phyloP scores from a whole-genome alignment of 1,140 invertebrate species.

The Philopotamus ludificatus region DNA sequence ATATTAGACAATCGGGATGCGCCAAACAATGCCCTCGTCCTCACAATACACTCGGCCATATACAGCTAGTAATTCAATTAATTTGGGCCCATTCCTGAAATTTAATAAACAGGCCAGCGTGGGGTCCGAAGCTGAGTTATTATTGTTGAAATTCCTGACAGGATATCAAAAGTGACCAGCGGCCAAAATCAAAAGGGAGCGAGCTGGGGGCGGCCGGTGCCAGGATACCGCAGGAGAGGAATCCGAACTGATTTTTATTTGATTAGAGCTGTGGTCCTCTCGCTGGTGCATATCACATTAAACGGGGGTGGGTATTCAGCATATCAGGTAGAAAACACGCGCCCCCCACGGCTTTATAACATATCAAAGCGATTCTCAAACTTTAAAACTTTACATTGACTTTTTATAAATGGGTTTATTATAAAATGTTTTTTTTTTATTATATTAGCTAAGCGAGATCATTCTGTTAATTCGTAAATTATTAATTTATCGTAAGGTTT shows the following conservation, averaged over 20 bases:
- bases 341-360: neutral
- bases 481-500: too few relatives aligned
- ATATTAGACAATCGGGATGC: too few relatives aligned
- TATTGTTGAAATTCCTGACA: constrained; percentile 36
- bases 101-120: constrained; percentile 23
- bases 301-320: constrained; percentile 7
- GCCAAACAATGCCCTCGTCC: too few relatives aligned
- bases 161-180: constrained; percentile 39
- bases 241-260: constrained; percentile 40
- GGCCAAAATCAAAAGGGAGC: constrained; percentile 31
- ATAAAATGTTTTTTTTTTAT: too few relatives aligned
- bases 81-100: constrained; percentile 24
- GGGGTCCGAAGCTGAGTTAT: constrained; percentile 24
- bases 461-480: too few relatives aligned
- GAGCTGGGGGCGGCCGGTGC: constrained; percentile 11
- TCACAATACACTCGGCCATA: too few relatives aligned
- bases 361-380: neutral
- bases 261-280: constrained; percentile 32
- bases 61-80: constrained; percentile 25
- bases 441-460: too few relatives aligned
- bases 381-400: too few relatives aligned
- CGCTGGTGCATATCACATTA: constrained; percentile 21
- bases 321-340: constrained; percentile 20
- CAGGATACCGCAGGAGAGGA: constrained; percentile 25
- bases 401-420: too few relatives aligned